Evolutionary conservation across 1,140 invertebrate species (phyloP), one percentile per base, ranked within the genome.

Genomic region (Ceratosolen fusciceps): DNA sequence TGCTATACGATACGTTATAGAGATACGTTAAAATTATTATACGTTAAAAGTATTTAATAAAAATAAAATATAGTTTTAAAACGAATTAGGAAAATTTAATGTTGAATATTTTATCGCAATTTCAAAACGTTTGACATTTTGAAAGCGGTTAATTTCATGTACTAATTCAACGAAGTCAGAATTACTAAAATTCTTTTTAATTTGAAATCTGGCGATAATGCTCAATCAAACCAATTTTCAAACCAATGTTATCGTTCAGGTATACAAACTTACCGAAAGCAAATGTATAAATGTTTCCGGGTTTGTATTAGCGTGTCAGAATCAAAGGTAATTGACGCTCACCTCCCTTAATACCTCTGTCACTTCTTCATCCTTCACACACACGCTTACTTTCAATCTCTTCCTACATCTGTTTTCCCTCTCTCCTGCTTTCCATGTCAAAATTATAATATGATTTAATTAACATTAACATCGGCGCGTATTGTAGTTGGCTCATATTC

Each of bases 381-480:
- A 1, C 58, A 26, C 68, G 2, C 54, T 14, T 9, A 12, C 8
- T 29, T 2, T 29, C 60, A 5, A 21, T 68, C 37, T 68, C 39
- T 34, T 21, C 9, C 21, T 16, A 7, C n/a, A 24, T 21, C 16
- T 39, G 1, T 10, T 58, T 19, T 43, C 7, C 47, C 14, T 58
- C 1, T 47, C 21, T 60, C 2, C 56, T 29, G 21, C 2, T 19
- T 5, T 29, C 16, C 56, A 34, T 34, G n/a, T 29, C 54, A 29
- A 39, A 74, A 79, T 75, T 68, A 60, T 71, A 80, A 80, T 67
- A 34, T 21, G 54, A 37, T 75, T 80, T 80, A 80, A 80, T 80
- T 80, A 71, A 67, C 73, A 70, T 80, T 75, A n/a, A n/a, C n/a
- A 52, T 74, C n/a, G 71, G 37, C 21, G 58, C 21, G 34, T 74